These are phyloP conservation scores for Paedocypris micromegethes DNA, from an alignment of 2,797 vertebrate species.

Conservation along the genomic window DNA sequence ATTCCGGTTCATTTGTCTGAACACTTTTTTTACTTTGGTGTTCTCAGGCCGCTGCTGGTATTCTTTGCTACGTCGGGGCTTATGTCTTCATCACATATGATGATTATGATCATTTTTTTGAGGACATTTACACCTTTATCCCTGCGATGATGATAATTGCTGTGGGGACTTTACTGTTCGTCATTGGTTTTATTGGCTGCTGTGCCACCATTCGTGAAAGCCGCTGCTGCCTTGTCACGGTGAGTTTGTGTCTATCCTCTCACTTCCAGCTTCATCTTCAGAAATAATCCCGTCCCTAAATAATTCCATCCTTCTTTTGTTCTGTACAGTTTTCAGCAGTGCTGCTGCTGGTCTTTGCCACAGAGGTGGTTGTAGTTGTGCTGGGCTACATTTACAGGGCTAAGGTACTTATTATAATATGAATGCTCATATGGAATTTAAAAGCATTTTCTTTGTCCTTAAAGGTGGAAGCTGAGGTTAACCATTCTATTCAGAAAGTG, in stretches of 20 bases:
- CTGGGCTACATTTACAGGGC: constrained; percentile 95
- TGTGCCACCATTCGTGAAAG: constrained; percentile 94
- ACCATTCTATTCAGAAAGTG: constrained; percentile 88
- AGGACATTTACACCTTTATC: constrained; percentile 90
- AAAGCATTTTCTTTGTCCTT: constrained; percentile 29
- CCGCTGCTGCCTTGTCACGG: constrained; percentile 86
- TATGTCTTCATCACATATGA: constrained; percentile 98
- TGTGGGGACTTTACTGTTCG: constrained; percentile 87
- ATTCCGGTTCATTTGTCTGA: background rate
- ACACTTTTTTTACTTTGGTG: constrained; percentile 5
- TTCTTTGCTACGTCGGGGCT: constrained; percentile 92
- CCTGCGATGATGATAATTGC: constrained; percentile 90
- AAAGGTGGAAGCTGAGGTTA: constrained; percentile 88
- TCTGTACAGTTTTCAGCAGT: constrained; percentile 58
- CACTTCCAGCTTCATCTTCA: background rate
- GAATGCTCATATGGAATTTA: background rate
- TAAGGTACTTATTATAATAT: constrained; percentile 69
- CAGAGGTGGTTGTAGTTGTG: constrained; percentile 92
- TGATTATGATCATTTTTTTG: constrained; percentile 95
- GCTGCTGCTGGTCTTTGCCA: constrained; percentile 91
- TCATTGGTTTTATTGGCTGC: constrained; percentile 92
- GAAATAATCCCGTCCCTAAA: background rate
- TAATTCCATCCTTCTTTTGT: background rate
- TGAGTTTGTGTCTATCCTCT: constrained; percentile 57
- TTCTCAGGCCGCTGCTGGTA: constrained; percentile 86